Evolutionary conservation across 2,797 vertebrate genomes (phyloP).

Genomic region (Macroramphosus scolopax): DNA sequence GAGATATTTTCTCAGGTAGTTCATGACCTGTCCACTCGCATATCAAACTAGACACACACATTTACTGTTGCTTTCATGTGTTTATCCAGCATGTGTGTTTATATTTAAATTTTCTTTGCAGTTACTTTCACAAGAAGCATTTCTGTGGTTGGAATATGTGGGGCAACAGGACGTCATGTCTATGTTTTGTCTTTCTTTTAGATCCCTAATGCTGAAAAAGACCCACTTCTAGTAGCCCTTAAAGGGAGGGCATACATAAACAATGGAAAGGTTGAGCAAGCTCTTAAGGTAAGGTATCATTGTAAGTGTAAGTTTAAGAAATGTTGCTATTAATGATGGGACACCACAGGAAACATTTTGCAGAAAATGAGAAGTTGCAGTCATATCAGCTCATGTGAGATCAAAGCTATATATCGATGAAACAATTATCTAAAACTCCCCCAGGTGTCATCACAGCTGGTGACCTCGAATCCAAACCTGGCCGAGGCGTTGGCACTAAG

Average conservation of each 20-base stretch:
- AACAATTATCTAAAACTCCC: not conserved
- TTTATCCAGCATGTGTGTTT: not conserved
- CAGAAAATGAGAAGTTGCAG: not conserved
- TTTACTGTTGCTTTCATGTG: not conserved
- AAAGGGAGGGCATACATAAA: conserved; percentile 84
- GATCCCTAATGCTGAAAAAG: conserved; percentile 81
- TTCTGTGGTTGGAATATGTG: not conserved
- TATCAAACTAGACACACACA: no score
- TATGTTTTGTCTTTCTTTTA: conserved; percentile 60
- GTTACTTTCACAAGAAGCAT: no score
- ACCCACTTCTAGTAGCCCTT: conserved; percentile 78
- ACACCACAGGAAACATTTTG: not conserved
- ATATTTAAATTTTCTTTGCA: no score
- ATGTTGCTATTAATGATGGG: not conserved
- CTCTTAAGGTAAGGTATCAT: conserved; percentile 80
- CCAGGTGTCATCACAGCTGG: conserved; percentile 85
- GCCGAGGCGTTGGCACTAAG: conserved; percentile 79
- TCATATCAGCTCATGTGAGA: not conserved
- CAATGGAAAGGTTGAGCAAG: conserved; percentile 81
- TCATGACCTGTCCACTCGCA: not conserved
- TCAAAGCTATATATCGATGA: no score
- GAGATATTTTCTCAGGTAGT: conserved; percentile 84
- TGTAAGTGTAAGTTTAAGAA: not conserved
- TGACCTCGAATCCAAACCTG: conserved; percentile 77
- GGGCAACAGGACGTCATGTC: no score